phyloP scores from a whole-genome alignment of 2,888 invertebrate species.

The Cephalotes varians region DNA sequence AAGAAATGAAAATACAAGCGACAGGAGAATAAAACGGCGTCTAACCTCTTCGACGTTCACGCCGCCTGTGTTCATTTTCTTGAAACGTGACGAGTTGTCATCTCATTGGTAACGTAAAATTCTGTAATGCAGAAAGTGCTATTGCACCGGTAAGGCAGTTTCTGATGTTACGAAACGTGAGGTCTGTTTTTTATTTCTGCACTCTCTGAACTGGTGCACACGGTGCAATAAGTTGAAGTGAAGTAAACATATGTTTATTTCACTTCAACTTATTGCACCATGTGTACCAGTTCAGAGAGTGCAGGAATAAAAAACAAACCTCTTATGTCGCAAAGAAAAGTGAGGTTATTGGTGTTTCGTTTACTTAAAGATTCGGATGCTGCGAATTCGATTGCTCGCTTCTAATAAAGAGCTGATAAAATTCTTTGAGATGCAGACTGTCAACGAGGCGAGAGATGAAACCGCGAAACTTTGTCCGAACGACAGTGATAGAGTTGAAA shows the following conservation, averaged over 20 bases:
- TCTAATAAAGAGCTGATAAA: background rate
- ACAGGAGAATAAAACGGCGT: background rate
- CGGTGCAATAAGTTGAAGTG: too few relatives aligned
- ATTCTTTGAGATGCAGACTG: constrained; percentile 20
- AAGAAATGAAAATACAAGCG: background rate
- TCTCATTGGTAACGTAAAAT: background rate
- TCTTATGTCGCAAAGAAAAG: background rate
- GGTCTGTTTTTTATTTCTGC: too few relatives aligned
- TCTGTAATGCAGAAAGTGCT: background rate
- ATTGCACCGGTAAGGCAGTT: background rate
- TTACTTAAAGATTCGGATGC: background rate
- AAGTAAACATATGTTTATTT: too few relatives aligned
- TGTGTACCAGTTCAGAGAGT: too few relatives aligned
- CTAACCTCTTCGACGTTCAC: background rate
- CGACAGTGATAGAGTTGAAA: constrained; percentile 52
- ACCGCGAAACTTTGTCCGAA: background rate
- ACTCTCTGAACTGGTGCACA: too few relatives aligned
- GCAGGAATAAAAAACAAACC: too few relatives aligned
- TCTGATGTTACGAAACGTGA: background rate
- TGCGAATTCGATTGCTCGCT: background rate
- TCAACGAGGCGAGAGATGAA: background rate
- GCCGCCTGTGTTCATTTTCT: background rate
- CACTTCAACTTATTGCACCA: too few relatives aligned
- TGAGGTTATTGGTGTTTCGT: background rate
- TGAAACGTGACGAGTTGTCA: background rate